Base-by-base conservation (phyloP, 2,888 invertebrate species). In the Cenopis cana region DNA sequence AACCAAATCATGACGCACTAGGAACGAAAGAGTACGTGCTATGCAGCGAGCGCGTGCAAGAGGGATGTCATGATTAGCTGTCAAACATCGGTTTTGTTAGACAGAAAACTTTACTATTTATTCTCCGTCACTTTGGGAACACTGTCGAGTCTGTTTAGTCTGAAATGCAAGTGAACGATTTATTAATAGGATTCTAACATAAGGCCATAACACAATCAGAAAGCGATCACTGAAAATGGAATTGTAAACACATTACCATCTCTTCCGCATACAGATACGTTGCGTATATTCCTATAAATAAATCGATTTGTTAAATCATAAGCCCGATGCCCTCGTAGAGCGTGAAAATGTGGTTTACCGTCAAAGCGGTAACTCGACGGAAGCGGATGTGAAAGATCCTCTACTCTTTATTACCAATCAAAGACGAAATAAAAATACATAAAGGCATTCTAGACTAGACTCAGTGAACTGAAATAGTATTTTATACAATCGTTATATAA, bases 311-410 rank as follows among this genome's bases (percentile, higher is more conserved):
- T 52, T 49, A 62, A 62, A 41, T 20, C 38, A 14, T 20, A 54
- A 33, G 8, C 9, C 3, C n/a, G 54, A 70, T 59, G 33, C 29
- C 49, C 49, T 38, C 57, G 52, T 36, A 62, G 55, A 46, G 64
- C 60, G 38, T 55, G 41, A 41, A 56, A 49, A 57, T 69, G 69
- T 33, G 69, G 69, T 70, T 70, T 65, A 65, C 69, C 69, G 65
- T 33, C 56, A 41, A 50, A 24, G 36, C 17, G 46, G n/a, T 33
- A 57, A 64, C 36, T 24, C 52, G 46, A 52, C 57, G 69, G 69
- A 70, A 65, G 65, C 36, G 64, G 65, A 57, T 29, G 55, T 65
- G 24, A 46, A 65, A 46, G 29, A 65, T 41, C 17, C 17, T 49
- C 33, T 36, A 11, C 17, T 36, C 36, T 57, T 57, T 57, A 36